Conservation (phyloP, 1,140 invertebrate genomes). For the Drosophila malerkotliana region DNA sequence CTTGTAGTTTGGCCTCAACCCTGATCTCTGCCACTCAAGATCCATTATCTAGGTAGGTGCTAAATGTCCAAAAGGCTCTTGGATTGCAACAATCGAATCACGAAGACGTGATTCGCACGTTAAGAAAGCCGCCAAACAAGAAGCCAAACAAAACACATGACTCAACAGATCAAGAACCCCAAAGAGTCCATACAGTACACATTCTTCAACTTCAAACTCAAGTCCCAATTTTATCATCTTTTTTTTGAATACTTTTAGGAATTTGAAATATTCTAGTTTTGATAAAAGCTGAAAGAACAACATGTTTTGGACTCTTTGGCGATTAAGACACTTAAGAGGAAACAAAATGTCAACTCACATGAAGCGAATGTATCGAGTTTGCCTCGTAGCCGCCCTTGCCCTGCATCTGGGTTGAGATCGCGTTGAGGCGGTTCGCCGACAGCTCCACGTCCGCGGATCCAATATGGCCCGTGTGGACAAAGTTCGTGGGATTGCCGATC, state of each 20-base stretch:
- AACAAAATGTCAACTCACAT: conserved; percentile 81
- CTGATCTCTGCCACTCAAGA: conserved; percentile 6
- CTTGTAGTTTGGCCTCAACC: background rate
- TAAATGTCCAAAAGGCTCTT: conserved; percentile 38
- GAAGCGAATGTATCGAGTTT: conserved; percentile 85
- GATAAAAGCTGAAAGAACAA: too few relatives aligned
- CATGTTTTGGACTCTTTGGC: too few relatives aligned
- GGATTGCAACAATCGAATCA: conserved; percentile 39
- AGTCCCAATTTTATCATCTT: too few relatives aligned
- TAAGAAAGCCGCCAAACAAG: conserved; percentile 19
- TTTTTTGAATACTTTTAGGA: too few relatives aligned
- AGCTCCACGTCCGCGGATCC: conserved; percentile 94
- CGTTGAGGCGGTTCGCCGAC: conserved; percentile 89
- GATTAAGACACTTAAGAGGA: too few relatives aligned
- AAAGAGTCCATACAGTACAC: background rate
- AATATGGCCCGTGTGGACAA: conserved; percentile 93
- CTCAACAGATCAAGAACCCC: conserved; percentile 11
- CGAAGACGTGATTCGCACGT: conserved; percentile 51
- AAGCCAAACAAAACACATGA: conserved; percentile 12
- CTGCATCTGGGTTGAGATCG: conserved; percentile 94
- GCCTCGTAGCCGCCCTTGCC: conserved; percentile 94
- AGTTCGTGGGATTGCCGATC: conserved; percentile 96
- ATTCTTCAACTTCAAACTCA: background rate
- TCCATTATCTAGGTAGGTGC: conserved; percentile 36
- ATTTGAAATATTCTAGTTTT: background rate